Evolutionary conservation across 2,888 invertebrate genomes (phyloP).

Genomic region (Aporophyla nigra): DNA sequence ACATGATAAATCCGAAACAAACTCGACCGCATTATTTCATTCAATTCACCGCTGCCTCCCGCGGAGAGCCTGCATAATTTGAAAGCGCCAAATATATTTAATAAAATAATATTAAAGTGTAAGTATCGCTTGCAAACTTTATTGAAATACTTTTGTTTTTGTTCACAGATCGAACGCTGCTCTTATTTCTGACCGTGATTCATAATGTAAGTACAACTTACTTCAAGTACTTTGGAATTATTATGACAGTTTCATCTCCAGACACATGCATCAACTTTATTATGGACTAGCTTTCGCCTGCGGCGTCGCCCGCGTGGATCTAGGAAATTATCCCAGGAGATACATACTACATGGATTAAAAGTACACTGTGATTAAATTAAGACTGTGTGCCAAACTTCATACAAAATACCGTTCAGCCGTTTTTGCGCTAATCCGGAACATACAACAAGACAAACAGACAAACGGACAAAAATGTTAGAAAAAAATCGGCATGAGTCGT

Average conservation of each 20-base stretch:
- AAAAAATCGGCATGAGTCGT: too few relatives aligned
- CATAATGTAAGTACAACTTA: slow-evolving; percentile 58
- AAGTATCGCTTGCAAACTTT: slow-evolving; percentile 17
- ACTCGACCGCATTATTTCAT: slow-evolving; percentile 51
- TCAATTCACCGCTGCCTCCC: slow-evolving; percentile 46
- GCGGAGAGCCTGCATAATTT: slow-evolving; percentile 53
- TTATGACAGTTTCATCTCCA: slow-evolving; percentile 5
- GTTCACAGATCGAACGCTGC: slow-evolving; percentile 56
- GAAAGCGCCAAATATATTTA: slow-evolving; percentile 62
- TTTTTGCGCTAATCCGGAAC: too few relatives aligned
- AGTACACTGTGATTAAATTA: too few relatives aligned
- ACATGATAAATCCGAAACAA: slow-evolving; percentile 49
- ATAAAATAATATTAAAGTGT: slow-evolving; percentile 54
- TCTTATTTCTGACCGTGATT: slow-evolving; percentile 36
- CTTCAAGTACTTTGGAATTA: slow-evolving; percentile 21
- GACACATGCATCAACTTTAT: slow-evolving; percentile 5
- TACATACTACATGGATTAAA: too few relatives aligned
- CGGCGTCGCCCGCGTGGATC: too few relatives aligned
- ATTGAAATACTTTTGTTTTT: slow-evolving; percentile 44
- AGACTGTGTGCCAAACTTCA: too few relatives aligned
- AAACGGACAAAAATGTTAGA: too few relatives aligned
- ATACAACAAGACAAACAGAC: too few relatives aligned
- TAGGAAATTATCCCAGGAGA: too few relatives aligned
- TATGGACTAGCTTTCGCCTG: not conserved
- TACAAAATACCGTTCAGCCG: too few relatives aligned